Conservation (phyloP, 1,140 invertebrate genomes). For the Maconellicoccus hirsutus region DNA sequence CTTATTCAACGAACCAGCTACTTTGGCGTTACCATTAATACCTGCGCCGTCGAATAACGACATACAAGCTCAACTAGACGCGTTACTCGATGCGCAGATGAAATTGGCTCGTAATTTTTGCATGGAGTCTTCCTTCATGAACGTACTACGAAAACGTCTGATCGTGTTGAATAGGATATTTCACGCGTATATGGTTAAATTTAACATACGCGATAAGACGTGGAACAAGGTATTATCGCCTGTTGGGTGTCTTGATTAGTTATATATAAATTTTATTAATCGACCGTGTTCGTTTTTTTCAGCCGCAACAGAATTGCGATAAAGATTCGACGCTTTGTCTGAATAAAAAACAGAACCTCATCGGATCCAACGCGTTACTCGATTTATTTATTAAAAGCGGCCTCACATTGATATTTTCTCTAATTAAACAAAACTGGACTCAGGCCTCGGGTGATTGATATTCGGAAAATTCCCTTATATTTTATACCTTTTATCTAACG, state of each 20-base stretch:
- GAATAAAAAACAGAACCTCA: not conserved
- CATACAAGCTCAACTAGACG: not conserved
- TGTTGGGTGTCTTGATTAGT: not conserved
- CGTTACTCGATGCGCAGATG: conserved; percentile 41
- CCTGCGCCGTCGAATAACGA: not conserved
- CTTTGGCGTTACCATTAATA: not conserved
- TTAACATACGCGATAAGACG: conserved; percentile 35
- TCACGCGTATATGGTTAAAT: conserved; percentile 43
- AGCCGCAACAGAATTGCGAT: not conserved
- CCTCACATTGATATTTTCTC: conserved; percentile 46
- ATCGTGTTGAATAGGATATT: conserved; percentile 48
- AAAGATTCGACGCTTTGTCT: not conserved
- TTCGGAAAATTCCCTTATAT: not conserved
- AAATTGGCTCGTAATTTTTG: conserved; percentile 42
- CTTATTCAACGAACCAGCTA: conserved; percentile 14
- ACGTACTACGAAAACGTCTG: conserved; percentile 43
- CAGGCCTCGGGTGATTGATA: conserved; percentile 26
- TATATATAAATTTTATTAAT: not conserved
- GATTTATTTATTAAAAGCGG: conserved; percentile 53
- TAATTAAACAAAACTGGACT: conserved; percentile 49
- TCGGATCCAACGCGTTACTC: conserved; percentile 45
- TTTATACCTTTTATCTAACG: not conserved
- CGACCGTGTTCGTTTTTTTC: not conserved
- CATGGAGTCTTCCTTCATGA: conserved; percentile 44
- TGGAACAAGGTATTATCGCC: conserved; percentile 10